phyloP scores from a whole-genome alignment of 2,113 vertebrate genomes.

The Strix uralensis region DNA sequence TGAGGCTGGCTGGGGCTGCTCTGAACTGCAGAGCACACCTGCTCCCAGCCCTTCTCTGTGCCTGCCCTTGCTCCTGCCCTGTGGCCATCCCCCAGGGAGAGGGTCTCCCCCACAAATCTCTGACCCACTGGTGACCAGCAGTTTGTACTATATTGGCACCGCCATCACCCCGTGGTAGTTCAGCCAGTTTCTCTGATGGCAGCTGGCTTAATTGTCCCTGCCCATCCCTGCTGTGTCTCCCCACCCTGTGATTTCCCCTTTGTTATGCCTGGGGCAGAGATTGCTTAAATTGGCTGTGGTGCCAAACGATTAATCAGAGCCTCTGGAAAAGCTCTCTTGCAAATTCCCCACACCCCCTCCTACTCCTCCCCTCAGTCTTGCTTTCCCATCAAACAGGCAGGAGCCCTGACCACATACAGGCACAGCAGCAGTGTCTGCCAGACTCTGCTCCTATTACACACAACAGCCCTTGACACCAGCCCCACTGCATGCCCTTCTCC shows the following conservation, averaged over 20 bases:
- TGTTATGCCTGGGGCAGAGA: constrained; percentile 25
- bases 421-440: not conserved
- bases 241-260: constrained; percentile 9
- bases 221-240: not conserved
- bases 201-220: not conserved
- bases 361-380: not conserved
- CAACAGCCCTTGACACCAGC: not conserved
- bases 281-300: constrained; percentile 11
- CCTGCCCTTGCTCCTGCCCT: not conserved
- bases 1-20: not conserved
- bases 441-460: not conserved
- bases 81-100: accelerated
- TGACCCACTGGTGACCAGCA: not conserved
- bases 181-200: not conserved
- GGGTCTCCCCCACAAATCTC: not conserved
- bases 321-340: not conserved
- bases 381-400: not conserved
- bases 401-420: not conserved
- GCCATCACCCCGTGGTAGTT: not conserved
- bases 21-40: accelerated
- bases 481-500: not conserved
- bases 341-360: not conserved
- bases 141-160: not conserved
- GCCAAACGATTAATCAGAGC: not conserved
- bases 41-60: not conserved